Evolutionary conservation across 2,888 invertebrate species (phyloP).

Genomic region (Rapana venosa): DNA sequence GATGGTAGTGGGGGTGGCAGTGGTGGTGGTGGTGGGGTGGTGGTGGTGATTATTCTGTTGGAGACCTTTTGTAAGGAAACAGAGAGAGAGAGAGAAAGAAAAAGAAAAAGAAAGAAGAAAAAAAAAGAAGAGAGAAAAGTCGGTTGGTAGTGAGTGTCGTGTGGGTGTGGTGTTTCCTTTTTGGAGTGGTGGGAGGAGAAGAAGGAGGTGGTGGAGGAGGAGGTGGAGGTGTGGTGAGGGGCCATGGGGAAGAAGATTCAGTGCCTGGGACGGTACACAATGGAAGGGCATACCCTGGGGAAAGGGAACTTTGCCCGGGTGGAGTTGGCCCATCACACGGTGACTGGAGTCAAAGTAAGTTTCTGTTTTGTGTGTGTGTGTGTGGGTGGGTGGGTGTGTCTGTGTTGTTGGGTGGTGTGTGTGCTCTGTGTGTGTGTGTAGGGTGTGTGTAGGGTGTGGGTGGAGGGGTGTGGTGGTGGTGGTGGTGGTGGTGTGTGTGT

Average conservation of each 20-base stretch:
- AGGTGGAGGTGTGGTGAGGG: neutral
- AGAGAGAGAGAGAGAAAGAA: too few species aligned
- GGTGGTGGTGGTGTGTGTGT: too few species aligned
- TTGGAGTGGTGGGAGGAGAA: neutral
- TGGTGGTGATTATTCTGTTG: neutral
- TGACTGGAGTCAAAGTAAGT: conserved; percentile 85
- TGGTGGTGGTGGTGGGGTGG: neutral
- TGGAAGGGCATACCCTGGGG: conserved; percentile 85
- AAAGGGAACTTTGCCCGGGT: conserved; percentile 88
- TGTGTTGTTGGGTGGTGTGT: neutral
- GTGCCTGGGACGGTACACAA: conserved; percentile 84
- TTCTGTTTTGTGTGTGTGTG: neutral
- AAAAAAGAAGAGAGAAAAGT: neutral
- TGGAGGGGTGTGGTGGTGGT: too few species aligned
- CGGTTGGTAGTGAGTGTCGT: neutral
- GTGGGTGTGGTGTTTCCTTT: too few species aligned
- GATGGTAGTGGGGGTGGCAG: neutral
- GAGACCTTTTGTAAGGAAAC: neutral
- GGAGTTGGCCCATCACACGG: conserved; percentile 85
- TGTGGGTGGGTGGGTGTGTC: neutral
- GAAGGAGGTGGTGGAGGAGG: conserved; percentile 7
- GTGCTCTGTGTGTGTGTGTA: neutral
- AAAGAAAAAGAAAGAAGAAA: neutral
- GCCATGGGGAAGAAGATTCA: conserved; percentile 78
- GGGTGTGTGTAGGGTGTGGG: too few species aligned